Evolutionary conservation across 2,113 vertebrate species (phyloP).

Genomic region (western clawed frog (Xenopus tropicalis)): UCB_Xtro_10.0 CM004449.2:70895501-70896000

Average conservation of each 20-base stretch:
- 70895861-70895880: no score
- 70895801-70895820: no score
- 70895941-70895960: no score
- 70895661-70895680: not conserved
- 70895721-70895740: not conserved
- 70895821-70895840: no score
- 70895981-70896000: no score
- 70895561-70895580: not conserved
- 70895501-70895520: conserved; percentile 9
- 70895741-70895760: not conserved
- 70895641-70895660: accelerated
- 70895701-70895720: not conserved
- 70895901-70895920: no score
- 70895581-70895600: not conserved
- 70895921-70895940: no score
- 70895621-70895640: not conserved
- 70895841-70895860: no score
- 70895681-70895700: no score
- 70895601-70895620: accelerated
- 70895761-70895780: conserved; percentile 2
- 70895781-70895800: no score
- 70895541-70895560: conserved; percentile 4
- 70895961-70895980: no score
- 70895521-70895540: not conserved
- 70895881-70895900: no score